phyloP scores from a whole-genome alignment of 2,888 invertebrate species.

The Tenodera sinensis region DNA sequence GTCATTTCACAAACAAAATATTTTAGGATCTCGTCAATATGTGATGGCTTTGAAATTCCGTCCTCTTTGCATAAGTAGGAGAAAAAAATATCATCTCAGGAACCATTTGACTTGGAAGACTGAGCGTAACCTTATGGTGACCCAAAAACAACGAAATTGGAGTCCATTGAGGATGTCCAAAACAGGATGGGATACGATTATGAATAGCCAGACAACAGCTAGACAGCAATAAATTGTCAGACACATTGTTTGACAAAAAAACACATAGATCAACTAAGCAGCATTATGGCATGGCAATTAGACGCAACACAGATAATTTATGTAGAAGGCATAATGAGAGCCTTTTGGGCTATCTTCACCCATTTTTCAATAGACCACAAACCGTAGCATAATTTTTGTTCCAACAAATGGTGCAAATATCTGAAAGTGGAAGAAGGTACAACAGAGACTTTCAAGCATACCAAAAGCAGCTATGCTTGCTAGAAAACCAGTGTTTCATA shows the following conservation, averaged over 20 bases:
- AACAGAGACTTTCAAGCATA: background rate
- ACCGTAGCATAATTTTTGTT: constrained; percentile 28
- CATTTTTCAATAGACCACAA: constrained; percentile 30
- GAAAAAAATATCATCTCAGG: too few species aligned
- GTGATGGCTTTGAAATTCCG: too few species aligned
- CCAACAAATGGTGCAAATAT: background rate
- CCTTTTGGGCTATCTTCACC: constrained; percentile 30
- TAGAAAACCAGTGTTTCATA: background rate
- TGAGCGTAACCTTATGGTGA: too few species aligned
- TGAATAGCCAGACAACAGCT: background rate
- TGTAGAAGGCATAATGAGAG: constrained; percentile 27
- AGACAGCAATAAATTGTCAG: constrained; percentile 17
- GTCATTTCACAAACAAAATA: too few species aligned
- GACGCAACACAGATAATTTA: constrained; percentile 15
- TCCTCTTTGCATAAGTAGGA: too few species aligned
- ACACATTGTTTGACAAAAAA: background rate
- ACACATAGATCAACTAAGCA: too few species aligned
- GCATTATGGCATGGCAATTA: constrained; percentile 29
- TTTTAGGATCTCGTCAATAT: too few species aligned
- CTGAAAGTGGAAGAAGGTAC: background rate
- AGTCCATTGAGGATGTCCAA: too few species aligned
- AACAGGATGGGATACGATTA: too few species aligned
- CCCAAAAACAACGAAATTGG: too few species aligned
- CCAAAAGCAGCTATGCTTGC: background rate
- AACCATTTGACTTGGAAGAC: too few species aligned